Conservation (phyloP, 2,888 invertebrate genomes). For the Xestia c-nigrum region DNA sequence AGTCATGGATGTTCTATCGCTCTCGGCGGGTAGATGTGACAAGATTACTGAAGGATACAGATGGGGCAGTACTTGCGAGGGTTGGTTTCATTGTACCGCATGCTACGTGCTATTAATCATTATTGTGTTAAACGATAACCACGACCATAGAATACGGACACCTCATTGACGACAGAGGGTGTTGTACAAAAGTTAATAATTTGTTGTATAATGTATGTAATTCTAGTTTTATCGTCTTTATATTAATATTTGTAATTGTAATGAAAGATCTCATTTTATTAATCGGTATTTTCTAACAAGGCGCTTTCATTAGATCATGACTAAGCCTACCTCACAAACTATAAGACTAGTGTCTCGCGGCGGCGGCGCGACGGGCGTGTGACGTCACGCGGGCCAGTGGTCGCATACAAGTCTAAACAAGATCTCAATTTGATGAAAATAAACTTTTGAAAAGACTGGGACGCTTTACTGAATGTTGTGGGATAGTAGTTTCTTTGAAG, state of each 20-base stretch:
- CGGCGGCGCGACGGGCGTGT: conserved; percentile 63
- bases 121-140: conserved; percentile 78
- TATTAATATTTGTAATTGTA: conserved; percentile 90
- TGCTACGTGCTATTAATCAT: conserved; percentile 82
- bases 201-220: conserved; percentile 90
- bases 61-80: conserved; percentile 65
- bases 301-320: conserved; percentile 91
- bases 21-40: conserved; percentile 34
- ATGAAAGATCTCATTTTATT: conserved; percentile 91
- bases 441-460: conserved; percentile 90
- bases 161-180: conserved; percentile 79
- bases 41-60: conserved; percentile 58
- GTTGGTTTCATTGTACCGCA: conserved; percentile 87
- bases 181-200: conserved; percentile 88
- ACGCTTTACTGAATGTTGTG: conserved; percentile 91
- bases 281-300: conserved; percentile 91
- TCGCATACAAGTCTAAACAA: conserved; percentile 89
- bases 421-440: conserved; percentile 91
- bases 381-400: conserved; percentile 73
- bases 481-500: conserved; percentile 89
- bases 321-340: conserved; percentile 91
- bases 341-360: conserved; percentile 82
- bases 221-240: conserved; percentile 89
- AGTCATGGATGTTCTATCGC: conserved; percentile 63
- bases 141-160: conserved; percentile 78